phyloP scores from a whole-genome alignment of 2,113 vertebrate genomes.

The Caranx ignobilis region DNA sequence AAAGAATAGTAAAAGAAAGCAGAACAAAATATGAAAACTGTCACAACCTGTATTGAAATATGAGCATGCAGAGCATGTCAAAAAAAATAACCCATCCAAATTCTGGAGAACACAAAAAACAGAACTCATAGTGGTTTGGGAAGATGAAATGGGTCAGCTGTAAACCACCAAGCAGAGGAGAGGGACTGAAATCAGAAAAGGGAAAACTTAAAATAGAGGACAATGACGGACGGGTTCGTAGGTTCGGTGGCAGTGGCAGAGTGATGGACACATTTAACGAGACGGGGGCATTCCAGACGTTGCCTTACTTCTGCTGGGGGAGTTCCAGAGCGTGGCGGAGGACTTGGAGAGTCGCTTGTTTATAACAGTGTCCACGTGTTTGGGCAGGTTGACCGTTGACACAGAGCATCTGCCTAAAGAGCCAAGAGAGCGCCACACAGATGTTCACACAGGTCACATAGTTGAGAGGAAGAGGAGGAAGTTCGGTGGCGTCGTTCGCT shows the following conservation, averaged over 20 bases:
- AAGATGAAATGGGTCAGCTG: constrained; percentile 66
- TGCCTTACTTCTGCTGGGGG: constrained; percentile 99
- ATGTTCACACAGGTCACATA: constrained; percentile 71
- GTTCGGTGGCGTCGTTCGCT: constrained; percentile 23
- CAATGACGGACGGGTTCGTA: constrained; percentile 60
- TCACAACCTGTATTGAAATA: constrained; percentile 47
- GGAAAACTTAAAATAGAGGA: constrained; percentile 60
- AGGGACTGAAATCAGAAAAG: constrained; percentile 63
- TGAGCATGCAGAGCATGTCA: constrained; percentile 52
- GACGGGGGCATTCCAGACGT: constrained; percentile 64
- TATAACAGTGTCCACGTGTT: constrained; percentile 99
- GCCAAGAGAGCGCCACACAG: constrained; percentile 89
- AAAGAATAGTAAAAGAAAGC: constrained; percentile 43
- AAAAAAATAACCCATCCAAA: constrained; percentile 38
- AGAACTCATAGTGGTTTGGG: constrained; percentile 25
- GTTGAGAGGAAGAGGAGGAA: constrained; percentile 28
- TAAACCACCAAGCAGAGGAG: constrained; percentile 66
- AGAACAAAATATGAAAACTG: constrained; percentile 37
- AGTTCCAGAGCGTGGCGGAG: constrained; percentile 99
- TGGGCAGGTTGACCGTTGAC: constrained; percentile 99
- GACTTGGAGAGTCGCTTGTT: constrained; percentile 99
- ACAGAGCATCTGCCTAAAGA: constrained; percentile 96
- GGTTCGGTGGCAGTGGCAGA: constrained; percentile 57
- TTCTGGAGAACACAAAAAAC: constrained; percentile 27
- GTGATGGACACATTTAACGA: constrained; percentile 61